Evolutionary conservation across 2,113 vertebrate species (phyloP).

Genomic region (Bothrops jararaca): DNA sequence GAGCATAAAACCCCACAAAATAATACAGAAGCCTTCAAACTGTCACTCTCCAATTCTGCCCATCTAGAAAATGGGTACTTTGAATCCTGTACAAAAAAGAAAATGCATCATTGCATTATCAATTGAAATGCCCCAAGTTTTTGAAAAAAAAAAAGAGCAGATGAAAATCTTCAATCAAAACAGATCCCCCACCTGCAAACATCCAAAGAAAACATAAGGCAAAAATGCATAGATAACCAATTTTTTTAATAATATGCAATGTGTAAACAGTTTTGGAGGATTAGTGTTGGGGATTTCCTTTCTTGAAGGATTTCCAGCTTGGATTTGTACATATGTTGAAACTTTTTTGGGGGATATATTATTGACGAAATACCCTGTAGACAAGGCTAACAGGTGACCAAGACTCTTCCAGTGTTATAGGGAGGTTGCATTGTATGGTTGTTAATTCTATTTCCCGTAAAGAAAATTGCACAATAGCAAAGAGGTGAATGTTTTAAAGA

Average conservation of each 20-base stretch:
- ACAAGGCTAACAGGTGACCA: too few relatives aligned
- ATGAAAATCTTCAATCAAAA: neutral
- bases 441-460: neutral
- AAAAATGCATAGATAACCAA: neutral
- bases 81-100: too few relatives aligned
- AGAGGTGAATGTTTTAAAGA: neutral
- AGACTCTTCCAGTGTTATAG: neutral
- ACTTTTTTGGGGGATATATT: neutral
- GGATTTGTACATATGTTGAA: neutral
- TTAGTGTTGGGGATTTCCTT: neutral
- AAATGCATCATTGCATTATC: too few relatives aligned
- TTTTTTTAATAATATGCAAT: neutral
- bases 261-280: neutral
- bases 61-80: neutral
- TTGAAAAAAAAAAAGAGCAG: neutral
- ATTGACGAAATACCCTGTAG: neutral
- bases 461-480: neutral
- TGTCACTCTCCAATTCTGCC: neutral
- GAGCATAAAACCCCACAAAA: neutral
- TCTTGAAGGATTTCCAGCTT: neutral
- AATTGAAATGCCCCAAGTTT: neutral
- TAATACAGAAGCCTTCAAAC: neutral
- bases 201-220: neutral
- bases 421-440: neutral
- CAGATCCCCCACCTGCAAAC: neutral